Conservation (phyloP, 2,797 vertebrate species). For the Aselliscus stoliczkanus region DNA sequence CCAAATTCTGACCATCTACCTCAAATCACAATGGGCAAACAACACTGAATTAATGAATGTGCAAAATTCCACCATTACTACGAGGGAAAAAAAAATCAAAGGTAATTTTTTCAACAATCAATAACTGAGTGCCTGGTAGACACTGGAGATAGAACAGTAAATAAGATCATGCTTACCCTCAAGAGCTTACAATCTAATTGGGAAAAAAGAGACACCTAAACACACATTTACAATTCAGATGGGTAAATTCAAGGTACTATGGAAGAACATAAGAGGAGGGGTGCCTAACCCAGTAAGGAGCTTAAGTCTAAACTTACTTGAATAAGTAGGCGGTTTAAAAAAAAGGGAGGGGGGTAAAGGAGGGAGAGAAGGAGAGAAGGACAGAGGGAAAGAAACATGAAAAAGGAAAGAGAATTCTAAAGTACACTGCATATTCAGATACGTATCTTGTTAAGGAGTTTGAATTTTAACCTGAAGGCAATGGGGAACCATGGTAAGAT, state of each 20-base stretch:
- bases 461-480: conserved; percentile 18
- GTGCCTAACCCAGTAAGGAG: neutral
- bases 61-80: neutral
- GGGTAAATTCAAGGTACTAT: neutral
- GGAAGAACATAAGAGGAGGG: neutral
- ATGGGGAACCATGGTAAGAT: neutral
- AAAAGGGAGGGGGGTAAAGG: neutral
- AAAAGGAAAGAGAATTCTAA: neutral
- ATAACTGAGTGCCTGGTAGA: neutral
- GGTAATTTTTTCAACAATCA: neutral
- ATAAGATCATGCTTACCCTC: neutral
- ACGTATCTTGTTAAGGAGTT: neutral
- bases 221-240: neutral
- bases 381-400: no score
- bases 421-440: neutral
- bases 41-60: neutral
- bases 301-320: neutral
- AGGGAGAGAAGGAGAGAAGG: neutral
- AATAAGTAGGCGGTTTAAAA: neutral
- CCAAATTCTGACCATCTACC: neutral
- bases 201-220: neutral
- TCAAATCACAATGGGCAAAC: neutral
- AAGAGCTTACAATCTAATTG: neutral
- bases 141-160: neutral
- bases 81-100: neutral